Conservation (phyloP, 2,797 vertebrate genomes). For the Chelonia mydas region DNA sequence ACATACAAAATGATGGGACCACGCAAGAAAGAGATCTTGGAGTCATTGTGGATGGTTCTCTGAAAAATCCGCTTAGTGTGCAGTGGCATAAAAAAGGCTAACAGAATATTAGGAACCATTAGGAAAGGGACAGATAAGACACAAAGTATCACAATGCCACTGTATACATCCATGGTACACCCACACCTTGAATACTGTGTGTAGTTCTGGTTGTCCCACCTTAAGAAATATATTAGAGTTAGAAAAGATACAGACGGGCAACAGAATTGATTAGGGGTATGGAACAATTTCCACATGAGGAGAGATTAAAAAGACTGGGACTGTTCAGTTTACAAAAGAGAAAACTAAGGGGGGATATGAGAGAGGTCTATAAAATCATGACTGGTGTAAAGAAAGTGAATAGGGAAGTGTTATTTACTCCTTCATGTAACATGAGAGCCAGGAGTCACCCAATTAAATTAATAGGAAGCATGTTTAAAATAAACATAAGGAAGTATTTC, state of each 20-base stretch:
- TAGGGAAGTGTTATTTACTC: background rate
- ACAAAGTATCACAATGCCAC: background rate
- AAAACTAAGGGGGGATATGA: background rate
- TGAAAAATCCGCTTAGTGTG: background rate
- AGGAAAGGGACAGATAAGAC: background rate
- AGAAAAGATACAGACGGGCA: background rate
- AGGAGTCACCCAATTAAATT: background rate
- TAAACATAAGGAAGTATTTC: background rate
- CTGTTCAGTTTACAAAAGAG: background rate
- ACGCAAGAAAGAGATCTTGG: background rate
- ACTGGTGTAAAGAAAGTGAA: background rate
- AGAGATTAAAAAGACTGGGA: background rate
- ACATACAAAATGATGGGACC: background rate
- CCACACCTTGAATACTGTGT: background rate
- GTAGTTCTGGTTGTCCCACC: background rate
- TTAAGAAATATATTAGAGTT: background rate
- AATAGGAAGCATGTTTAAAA: background rate
- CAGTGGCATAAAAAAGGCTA: background rate
- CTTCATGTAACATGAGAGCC: background rate
- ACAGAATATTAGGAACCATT: background rate
- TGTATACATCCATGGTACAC: background rate
- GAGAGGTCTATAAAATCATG: background rate
- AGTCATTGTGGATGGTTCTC: background rate
- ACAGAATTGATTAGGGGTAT: background rate
- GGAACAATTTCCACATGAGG: background rate